phyloP scores from a whole-genome alignment of 2,888 invertebrate genomes.

The Xiphydria camelus region DNA sequence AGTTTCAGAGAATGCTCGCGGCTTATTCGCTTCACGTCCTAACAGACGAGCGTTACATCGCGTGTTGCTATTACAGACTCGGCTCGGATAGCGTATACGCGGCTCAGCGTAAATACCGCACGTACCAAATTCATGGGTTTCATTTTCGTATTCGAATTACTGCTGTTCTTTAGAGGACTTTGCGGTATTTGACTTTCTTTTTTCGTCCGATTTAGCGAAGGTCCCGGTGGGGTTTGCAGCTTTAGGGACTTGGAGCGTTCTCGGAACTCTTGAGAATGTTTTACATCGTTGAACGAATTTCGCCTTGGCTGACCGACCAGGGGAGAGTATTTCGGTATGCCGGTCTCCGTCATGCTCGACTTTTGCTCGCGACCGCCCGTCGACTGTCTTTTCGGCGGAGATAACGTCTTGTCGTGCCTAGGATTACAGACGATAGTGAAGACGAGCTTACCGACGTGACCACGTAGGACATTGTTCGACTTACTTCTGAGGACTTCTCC shows the following conservation, averaged over 20 bases:
- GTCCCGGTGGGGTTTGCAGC: no score
- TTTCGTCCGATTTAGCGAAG: no score
- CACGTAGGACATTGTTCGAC: not conserved
- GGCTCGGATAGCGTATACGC: no score
- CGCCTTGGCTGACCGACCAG: conserved; percentile 17
- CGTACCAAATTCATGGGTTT: conserved; percentile 42
- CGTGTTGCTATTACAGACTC: no score
- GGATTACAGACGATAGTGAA: not conserved
- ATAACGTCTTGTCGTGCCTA: conserved; percentile 20
- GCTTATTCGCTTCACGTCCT: no score
- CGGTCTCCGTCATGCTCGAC: conserved; percentile 16
- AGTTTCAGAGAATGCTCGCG: no score
- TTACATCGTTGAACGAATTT: conserved; percentile 19
- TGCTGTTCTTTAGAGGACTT: conserved; percentile 41
- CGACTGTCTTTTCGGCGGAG: conserved; percentile 26
- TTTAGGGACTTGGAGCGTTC: conserved; percentile 9
- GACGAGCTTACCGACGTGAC: no score
- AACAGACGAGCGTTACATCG: no score
- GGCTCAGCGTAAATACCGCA: no score
- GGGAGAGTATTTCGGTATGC: conserved; percentile 29
- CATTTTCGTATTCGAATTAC: conserved; percentile 31
- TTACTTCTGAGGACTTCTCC: conserved; percentile 29
- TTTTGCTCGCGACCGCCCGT: conserved; percentile 15
- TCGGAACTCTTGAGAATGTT: conserved; percentile 3
- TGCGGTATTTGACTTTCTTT: conserved; percentile 8